These are phyloP conservation scores for Eupithecia insigniata DNA, from an alignment of 2,888 invertebrate species.

Conservation along the genomic window DNA sequence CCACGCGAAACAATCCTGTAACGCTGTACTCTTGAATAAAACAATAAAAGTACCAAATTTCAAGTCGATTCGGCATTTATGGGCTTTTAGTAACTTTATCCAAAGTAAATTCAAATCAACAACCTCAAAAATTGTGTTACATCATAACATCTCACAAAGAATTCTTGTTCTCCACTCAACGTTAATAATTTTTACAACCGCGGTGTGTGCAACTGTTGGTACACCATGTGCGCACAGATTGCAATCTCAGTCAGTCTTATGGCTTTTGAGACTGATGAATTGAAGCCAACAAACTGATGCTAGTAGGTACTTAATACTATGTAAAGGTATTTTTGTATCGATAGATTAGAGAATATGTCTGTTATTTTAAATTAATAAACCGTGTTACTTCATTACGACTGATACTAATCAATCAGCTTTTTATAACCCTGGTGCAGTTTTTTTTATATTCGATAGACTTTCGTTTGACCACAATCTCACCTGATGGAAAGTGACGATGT, in stretches of 20 bases:
- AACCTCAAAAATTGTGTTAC: neutral
- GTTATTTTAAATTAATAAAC: too few species aligned
- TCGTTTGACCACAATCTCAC: too few species aligned
- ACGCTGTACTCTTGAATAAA: neutral
- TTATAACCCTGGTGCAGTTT: too few species aligned
- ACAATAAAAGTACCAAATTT: too few species aligned
- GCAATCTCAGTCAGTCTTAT: conserved; percentile 12
- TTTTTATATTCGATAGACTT: too few species aligned
- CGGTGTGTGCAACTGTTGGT: conserved; percentile 62
- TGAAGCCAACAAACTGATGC: neutral
- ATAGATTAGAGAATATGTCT: too few species aligned
- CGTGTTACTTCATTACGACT: too few species aligned
- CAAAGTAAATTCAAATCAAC: neutral
- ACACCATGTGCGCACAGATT: conserved; percentile 60
- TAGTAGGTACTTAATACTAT: neutral
- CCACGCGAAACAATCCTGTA: neutral
- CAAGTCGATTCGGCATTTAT: too few species aligned
- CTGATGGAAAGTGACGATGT: too few species aligned
- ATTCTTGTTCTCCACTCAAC: conserved; percentile 38
- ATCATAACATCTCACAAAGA: conserved; percentile 6
- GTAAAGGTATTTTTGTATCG: neutral
- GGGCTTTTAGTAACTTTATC: too few species aligned
- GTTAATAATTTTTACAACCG: conserved; percentile 58
- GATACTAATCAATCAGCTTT: too few species aligned
- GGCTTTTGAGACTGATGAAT: neutral